Evolutionary conservation across 2,113 vertebrate species (phyloP), one percentile per base, ranked within the genome.

Genomic region (Antennarius striatus): DNA sequence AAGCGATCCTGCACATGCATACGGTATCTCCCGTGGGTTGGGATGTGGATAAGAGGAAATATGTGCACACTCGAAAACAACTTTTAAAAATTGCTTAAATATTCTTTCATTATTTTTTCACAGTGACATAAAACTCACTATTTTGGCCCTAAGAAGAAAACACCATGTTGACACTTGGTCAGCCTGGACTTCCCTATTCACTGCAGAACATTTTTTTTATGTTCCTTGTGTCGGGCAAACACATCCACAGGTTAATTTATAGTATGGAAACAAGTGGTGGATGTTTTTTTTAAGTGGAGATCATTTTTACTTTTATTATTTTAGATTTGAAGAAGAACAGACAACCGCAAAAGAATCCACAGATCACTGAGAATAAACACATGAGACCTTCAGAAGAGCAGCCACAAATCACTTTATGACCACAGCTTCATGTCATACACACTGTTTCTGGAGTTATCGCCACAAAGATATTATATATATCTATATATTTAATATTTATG

Each of bases 321-420:
- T 68, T 43, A 66, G 4, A 42, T 64, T 50, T 63, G 59, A 72
- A 5, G 42, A 15, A 66, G 29, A 48, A 71, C 61, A 69, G 75
- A 75, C 8, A 48, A 40, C 58, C 47, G 3, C 36, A 59, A 53
- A 14, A 4, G 17, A 53, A 45, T 6, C 10, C 16, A 28, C 16
- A 28, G 51, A 51, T 22, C 50, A 16, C 49, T 50, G 30, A 49
- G 62, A 40, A 69, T 73, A 56, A 50, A 67, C 67, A 52, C 40
- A 43, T 39, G 36, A 42, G 63, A 54, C 53, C 55, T 79, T 58
- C 79, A 82, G 75, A 83, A 48, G 0, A 51, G 39, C 68, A 45
- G 49, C 73, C 17, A 53, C 6, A 43, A 6, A 10, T 3, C 76
- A 46, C 4, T 39, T 63, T 52, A 39, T 29, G n/a, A 12, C 30